Percentiles rank a stretch among this genome's conserved stretches.
Conservation (phyloP, 2,888 invertebrate species). For the Serripes groenlandicus region DNA sequence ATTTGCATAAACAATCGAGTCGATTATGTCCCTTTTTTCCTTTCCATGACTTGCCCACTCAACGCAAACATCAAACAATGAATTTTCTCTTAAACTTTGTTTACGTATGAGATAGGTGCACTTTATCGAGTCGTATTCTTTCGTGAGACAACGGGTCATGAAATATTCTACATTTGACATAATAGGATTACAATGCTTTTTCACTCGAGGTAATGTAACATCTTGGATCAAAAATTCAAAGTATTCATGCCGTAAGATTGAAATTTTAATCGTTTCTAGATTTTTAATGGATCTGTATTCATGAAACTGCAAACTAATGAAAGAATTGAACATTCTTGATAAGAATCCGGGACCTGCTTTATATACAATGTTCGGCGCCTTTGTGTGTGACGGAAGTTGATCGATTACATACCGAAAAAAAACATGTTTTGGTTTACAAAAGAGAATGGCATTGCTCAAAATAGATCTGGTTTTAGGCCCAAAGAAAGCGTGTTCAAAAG, state of each 20-base stretch:
- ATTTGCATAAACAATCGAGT: not conserved
- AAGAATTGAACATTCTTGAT: not conserved
- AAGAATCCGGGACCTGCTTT: not conserved
- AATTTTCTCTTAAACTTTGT: not conserved
- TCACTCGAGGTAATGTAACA: not conserved
- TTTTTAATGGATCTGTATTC: not conserved
- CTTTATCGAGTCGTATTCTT: not conserved
- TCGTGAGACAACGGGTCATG: not conserved
- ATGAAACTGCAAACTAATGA: not conserved
- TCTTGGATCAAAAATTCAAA: not conserved
- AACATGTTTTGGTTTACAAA: not conserved
- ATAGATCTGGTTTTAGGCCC: not conserved
- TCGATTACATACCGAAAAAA: not conserved
- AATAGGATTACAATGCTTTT: not conserved
- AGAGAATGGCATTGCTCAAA: not conserved
- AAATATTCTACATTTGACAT: not conserved
- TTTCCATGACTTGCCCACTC: not conserved
- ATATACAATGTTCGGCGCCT: not conserved
- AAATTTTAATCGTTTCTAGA: not conserved
- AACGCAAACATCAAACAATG: not conserved
- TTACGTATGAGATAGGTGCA: not conserved
- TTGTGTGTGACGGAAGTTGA: not conserved
- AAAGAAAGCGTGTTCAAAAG: not conserved
- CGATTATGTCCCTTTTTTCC: not conserved
- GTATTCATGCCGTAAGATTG: not conserved